Evolutionary conservation across 1,140 invertebrate species (phyloP).

Genomic region (Anthonomus grandis): DNA sequence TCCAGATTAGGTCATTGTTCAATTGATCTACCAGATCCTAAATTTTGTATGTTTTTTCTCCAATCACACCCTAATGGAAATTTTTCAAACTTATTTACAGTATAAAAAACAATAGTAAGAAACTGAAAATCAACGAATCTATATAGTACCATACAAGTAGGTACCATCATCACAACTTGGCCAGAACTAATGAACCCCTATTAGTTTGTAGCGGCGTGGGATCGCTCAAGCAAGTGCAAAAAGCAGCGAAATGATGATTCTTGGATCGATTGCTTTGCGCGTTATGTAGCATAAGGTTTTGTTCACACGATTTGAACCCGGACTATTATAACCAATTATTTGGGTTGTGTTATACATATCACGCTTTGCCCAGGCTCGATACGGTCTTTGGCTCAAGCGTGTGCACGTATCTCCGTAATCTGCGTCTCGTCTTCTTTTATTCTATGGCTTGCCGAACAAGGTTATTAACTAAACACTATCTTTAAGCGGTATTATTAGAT

Average conservation of each 20-base stretch:
- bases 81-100: too few species aligned
- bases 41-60: too few species aligned
- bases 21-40: too few species aligned
- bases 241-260: slow-evolving; percentile 16
- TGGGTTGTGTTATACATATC: slow-evolving; percentile 46
- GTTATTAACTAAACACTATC: slow-evolving; percentile 38
- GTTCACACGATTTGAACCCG: slow-evolving; percentile 45
- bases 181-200: slow-evolving; percentile 14
- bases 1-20: too few species aligned
- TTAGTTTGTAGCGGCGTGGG: slow-evolving; percentile 12
- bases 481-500: slow-evolving; percentile 28
- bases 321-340: slow-evolving; percentile 47
- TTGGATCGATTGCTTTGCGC: slow-evolving; percentile 17
- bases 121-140: not conserved
- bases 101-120: too few species aligned
- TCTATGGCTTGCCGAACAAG: slow-evolving; percentile 29
- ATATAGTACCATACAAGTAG: not conserved
- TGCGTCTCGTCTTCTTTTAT: slow-evolving; percentile 23
- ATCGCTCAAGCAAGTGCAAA: slow-evolving; percentile 10
- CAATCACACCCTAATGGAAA: too few species aligned
- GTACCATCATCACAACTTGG: too few species aligned
- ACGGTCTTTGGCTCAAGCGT: slow-evolving; percentile 35
- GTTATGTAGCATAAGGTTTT: too few species aligned
- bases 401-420: slow-evolving; percentile 38
- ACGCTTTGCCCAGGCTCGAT: slow-evolving; percentile 31